A percentile compares a stretch with the other conserved stretches of the same genome.
Conservation (phyloP, 1,140 invertebrate species). For the Zaprionus kolodkinae region DNA sequence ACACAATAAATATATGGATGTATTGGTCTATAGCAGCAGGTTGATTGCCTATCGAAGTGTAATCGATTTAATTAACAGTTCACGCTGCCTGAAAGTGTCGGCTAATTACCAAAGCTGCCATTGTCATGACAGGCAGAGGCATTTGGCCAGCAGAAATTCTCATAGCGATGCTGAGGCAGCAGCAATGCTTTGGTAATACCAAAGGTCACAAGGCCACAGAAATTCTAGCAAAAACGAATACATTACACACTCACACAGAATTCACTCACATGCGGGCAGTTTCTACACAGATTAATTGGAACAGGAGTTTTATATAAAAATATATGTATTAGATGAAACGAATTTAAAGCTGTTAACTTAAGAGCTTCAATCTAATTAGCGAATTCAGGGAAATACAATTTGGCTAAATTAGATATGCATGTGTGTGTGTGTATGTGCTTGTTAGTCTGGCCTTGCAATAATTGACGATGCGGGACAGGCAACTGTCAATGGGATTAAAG, state of each 20-base stretch:
- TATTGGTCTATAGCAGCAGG: background rate
- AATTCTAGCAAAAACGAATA: constrained; percentile 15
- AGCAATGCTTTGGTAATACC: constrained; percentile 19
- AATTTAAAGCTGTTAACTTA: background rate
- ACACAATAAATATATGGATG: constrained; percentile 21
- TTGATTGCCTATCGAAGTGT: constrained; percentile 46
- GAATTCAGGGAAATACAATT: background rate
- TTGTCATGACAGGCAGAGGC: constrained; percentile 54
- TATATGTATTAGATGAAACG: background rate
- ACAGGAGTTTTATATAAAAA: background rate
- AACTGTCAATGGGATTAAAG: constrained; percentile 48
- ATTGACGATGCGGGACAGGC: constrained; percentile 37
- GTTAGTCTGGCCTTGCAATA: constrained; percentile 10
- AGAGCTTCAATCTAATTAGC: background rate
- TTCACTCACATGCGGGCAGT: background rate
- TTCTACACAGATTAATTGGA: background rate
- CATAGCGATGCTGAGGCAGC: constrained; percentile 28
- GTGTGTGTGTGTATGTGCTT: background rate
- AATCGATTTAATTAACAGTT: constrained; percentile 70
- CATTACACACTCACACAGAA: constrained; percentile 4
- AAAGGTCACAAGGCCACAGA: constrained; percentile 54
- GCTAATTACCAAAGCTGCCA: constrained; percentile 70
- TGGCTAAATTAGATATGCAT: background rate
- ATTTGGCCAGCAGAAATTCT: constrained; percentile 38
- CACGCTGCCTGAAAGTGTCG: constrained; percentile 56